phyloP scores from a whole-genome alignment of 2,797 vertebrate species.

The Peromyscus nudipes region DNA sequence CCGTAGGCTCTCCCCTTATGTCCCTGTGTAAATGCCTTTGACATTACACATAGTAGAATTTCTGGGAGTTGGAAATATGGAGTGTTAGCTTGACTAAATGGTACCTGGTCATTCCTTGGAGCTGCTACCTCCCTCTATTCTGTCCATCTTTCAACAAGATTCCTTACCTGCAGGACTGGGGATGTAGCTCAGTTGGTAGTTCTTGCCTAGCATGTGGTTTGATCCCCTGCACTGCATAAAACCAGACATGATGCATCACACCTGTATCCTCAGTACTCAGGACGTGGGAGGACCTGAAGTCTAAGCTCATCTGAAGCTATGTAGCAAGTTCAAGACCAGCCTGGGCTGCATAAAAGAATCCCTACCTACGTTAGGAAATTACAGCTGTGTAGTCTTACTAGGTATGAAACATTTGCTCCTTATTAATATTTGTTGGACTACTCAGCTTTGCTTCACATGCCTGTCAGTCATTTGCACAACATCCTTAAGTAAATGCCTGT shows the following conservation, averaged over 20 bases:
- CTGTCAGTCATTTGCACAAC: not conserved
- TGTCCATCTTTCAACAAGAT: not conserved
- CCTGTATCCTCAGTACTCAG: not conserved
- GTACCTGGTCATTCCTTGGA: not conserved
- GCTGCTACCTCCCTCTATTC: not conserved
- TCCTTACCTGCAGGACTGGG: not conserved
- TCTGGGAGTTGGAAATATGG: not conserved
- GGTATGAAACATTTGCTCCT: not conserved
- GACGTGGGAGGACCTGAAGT: not conserved
- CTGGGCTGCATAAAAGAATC: not conserved
- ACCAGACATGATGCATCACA: not conserved
- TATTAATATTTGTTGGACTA: not conserved
- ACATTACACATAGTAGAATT: not conserved
- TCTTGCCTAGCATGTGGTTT: not conserved
- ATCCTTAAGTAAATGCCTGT: not conserved
- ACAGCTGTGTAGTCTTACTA: not conserved
- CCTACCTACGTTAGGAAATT: not conserved
- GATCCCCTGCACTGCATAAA: not conserved
- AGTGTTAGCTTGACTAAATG: not conserved
- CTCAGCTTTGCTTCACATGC: not conserved
- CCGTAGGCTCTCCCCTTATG: accelerated
- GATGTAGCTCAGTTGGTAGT: not conserved
- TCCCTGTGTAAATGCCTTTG: not conserved
- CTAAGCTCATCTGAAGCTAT: not conserved
- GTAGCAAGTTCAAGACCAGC: not conserved